Base-by-base conservation (phyloP, 2,888 invertebrate species). In the Dolichopus griseipennis region DNA sequence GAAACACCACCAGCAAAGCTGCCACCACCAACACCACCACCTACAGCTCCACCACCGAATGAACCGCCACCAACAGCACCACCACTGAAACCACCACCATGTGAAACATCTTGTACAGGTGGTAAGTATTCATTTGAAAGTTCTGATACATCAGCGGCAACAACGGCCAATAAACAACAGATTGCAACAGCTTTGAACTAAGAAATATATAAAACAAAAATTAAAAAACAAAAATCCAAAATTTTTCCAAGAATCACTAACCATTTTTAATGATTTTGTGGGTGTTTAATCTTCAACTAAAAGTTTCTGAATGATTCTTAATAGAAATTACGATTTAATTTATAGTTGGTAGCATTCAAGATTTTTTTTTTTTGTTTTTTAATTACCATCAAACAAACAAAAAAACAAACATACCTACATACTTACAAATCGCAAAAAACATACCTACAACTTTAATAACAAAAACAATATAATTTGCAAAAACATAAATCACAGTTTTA, bases 71-170 rank as follows among this genome's bases (percentile, higher is more conserved):
- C 4, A 6, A 7, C 15, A 12, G 8, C 41, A 41, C 41, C 41
- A 15, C 41, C 41, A 7, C 15, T 2, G 8, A 9, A 2, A 15
- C 41, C 41, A 41, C 41, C 41, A 2, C 41, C 41, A 5, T 27
- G 27, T 27, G 27, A 27, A 4, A 6, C 15, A 52, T n/a, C 52
- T 18, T 52, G 52, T 52, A 52, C 52, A 27, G 63, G 63, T 33
- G 63, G 63, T 27, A 63, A 63, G 27, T 63, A 63, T 63, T 63
- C 63, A 63, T 63, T 63, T 63, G 63, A 63, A 27, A 63, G 15
- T 63, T 63, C 27, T 37, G 52, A 52, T 18, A 52, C 52, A 52
- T 52, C 52, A 52, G 64, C 64, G 21, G 37, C 10, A 10, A 34
- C 37, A 34, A 37, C 3, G n/a, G 64, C 64, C 18, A 34, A 20